Base-by-base conservation (phyloP, 2,797 vertebrate species). In the Danionella dracula region DNA sequence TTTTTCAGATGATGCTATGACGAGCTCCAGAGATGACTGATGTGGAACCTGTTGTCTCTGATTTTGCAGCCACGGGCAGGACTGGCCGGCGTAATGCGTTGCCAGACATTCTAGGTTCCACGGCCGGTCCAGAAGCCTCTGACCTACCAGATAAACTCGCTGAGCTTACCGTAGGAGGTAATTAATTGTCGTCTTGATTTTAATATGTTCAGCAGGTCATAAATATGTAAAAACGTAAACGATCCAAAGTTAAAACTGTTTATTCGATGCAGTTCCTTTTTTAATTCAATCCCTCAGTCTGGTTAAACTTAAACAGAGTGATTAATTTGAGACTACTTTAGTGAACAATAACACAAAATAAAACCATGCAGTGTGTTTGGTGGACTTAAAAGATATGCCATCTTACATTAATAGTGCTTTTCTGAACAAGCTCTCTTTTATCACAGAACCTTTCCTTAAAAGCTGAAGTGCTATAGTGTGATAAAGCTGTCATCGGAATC, bases 1-100 rank as follows among this genome's bases (percentile, higher is more conserved):
- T 1, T 34, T 66, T 81, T 32, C 76, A 92, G 92, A 86, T 85
- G 82, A 84, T 88, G 90, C 85, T 90, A 91, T 92, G 92, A 93
- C 77, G 87, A 90, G 58, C 85, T 83, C 74, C 88, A 82, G 84
- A 83, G 71, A 94, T 93, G 92, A 93, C 90, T 84, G 93, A 94
- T 86, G 91, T 93, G 83, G 91, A 94, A 81, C 75, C 90, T 71
- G 85, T 85, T 68, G 86, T 90, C 77, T 83, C 83, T 75, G 90
- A 84, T 79, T 94, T 94, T 76, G 90, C 87, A 34, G 83, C 91
- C 41, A 93, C 93, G 0, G 90, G 89, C 59, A 86, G 92, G 69
- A 79, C 90, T 2, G 93, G 93, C 49, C 92, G 93, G 66, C 84
- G 93, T 46, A 94, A 94, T 2, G 93, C 93, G 46, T 70, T 94